Base-by-base conservation (phyloP, 1,140 invertebrate species). In the Drosophila rufa region DNA sequence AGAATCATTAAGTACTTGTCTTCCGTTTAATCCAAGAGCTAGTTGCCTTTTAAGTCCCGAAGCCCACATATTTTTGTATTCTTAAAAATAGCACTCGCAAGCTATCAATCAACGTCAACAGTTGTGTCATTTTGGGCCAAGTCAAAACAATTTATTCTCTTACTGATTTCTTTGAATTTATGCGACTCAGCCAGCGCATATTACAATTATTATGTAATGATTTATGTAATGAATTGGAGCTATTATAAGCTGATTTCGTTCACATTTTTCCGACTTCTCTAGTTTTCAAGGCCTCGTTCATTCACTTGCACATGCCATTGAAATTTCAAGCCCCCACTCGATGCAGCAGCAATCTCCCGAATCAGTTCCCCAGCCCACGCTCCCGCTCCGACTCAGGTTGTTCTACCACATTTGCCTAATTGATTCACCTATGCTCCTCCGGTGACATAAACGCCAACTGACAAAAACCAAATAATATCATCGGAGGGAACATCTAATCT, bases 391-490 rank as follows among this genome's bases (percentile, higher is more conserved):
- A 48, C 33, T 53, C 36, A 59, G 33, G 43, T 38, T 59, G 55
- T 38, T 45, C 66, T 36, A 8, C 64, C 38, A 47, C 67, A 68
- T 75, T 70, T 48, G 40, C 62, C 45, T 87, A 87, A 87, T 87
- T 87, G 84, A 87, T 90, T 84, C 53, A 56, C 53, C 19, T 87
- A 90, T 84, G 74, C 71, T 51, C 62, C 61, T 48, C 56, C 40
- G 71, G 76, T 77, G 84, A 79, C 84, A 81, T 46, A 64, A 78
- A 83, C 76, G 80, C 80, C 84, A 87, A 86, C 84, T 65, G 70
- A 27, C 47, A 70, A 36, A 47, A 33, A 22, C 40, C 74, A 81
- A 84, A 85, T 62, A 85, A 81, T 81, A 80, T 61, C 78, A 57
- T 84, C 75, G 82, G 50, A 47, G 17, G n/a, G 43, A 74, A 67